Conservation (phyloP, 2,888 invertebrate genomes). For the Aromia moschata region DNA sequence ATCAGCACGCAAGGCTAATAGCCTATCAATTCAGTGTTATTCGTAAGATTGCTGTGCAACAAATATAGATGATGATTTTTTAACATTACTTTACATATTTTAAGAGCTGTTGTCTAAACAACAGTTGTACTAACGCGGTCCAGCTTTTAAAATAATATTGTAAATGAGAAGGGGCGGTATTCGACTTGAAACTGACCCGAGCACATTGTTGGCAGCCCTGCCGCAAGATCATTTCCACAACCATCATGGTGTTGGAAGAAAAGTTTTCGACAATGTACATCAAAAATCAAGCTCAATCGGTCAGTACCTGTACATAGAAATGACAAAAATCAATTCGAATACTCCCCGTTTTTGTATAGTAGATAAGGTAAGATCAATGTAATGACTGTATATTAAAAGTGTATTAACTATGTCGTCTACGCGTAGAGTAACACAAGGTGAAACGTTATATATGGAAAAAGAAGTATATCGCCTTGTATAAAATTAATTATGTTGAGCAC, state of each 20-base stretch:
- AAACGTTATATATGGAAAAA: neutral
- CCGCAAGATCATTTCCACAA: too few relatives aligned
- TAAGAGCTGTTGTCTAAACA: slow-evolving; percentile 33
- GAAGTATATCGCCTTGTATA: slow-evolving; percentile 2
- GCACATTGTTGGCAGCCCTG: too few relatives aligned
- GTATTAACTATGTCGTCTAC: too few relatives aligned
- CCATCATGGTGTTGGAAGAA: too few relatives aligned
- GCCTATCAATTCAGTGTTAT: slow-evolving; percentile 22
- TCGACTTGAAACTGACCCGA: neutral
- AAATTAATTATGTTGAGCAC: slow-evolving; percentile 10
- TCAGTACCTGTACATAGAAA: slow-evolving; percentile 1
- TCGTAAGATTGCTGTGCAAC: slow-evolving; percentile 34
- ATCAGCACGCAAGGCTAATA: neutral
- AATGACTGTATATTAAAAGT: neutral
- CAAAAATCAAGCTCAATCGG: neutral
- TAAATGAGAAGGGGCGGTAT: slow-evolving; percentile 24
- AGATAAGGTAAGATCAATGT: slow-evolving; percentile 7
- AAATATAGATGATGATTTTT: slow-evolving; percentile 27
- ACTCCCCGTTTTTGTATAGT: slow-evolving; percentile 23
- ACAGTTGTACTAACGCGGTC: slow-evolving; percentile 38
- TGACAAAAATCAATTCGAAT: slow-evolving; percentile 13
- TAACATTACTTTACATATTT: slow-evolving; percentile 31
- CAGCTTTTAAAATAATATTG: slow-evolving; percentile 37
- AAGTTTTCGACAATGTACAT: neutral
- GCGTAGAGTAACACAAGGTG: neutral